Base-by-base conservation (phyloP, 1,140 invertebrate genomes). In the Drosophila kikkawai region DNA sequence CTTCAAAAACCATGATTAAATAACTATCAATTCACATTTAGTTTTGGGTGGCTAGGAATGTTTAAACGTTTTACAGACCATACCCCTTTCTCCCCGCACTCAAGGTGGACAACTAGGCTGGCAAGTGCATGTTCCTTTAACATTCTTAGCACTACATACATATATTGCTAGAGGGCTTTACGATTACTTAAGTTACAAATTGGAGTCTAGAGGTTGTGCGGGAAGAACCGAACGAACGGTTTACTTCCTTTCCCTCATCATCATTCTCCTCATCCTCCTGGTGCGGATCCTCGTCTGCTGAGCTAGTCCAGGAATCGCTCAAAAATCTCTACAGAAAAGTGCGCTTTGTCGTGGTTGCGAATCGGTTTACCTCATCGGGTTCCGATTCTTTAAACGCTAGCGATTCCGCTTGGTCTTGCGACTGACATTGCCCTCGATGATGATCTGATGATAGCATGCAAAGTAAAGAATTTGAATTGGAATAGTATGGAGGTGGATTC, bases 301-400 rank as follows among this genome's bases (percentile, higher is more conserved):
- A 36, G 42, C 22, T 8, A 15, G 19, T 60, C 22, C 26, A 59
- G 12, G 36, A 39, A n/a, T 50, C 37, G 22, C 42, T 37, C 22
- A 22, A 13, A 42, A 61, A 58, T 63, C 36, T 70, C 67, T 53
- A 29, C 69, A 36, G 32, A 63, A 58, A 58, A 78, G 65, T 53
- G 78, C 61, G 66, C 53, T 45, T 80, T 79, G 64, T 48, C 51
- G 15, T 77, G 42, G 34, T 66, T 80, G 47, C 77, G 87, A 92
- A 92, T 92, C 91, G 91, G 91, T 92, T 91, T 83, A 92, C 91
- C 91, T 83, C 82, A 86, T 48, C 12, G 82, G 91, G 91, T 92
- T 91, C 91, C 91, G 91, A 92, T 91, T 92, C 91, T 79, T 92
- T 82, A 92, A 91, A 91, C 91, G 91, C 85, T 92, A 92, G 91